Evolutionary conservation across 2,888 invertebrate genomes (phyloP).

Genomic region (Conistra vaccinii): DNA sequence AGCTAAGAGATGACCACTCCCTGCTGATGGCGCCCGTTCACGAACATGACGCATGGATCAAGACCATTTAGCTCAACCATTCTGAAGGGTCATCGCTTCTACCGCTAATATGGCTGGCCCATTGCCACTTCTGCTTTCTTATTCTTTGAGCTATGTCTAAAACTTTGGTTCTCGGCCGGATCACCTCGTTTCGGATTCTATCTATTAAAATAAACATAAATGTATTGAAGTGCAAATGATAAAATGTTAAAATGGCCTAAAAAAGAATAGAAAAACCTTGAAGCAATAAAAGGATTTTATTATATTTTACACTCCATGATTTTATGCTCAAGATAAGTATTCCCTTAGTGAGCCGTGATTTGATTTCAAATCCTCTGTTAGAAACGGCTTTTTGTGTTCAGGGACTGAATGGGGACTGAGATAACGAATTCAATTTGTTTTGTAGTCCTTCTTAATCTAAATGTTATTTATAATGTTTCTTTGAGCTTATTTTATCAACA

Average conservation of each 20-base stretch:
- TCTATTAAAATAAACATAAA: slow-evolving; percentile 14
- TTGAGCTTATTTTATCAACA: slow-evolving; percentile 33
- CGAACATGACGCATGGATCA: no score
- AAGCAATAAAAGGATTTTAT: slow-evolving; percentile 40
- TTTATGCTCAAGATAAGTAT: slow-evolving; percentile 54
- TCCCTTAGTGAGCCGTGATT: slow-evolving; percentile 54
- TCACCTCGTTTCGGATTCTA: no score
- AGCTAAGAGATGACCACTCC: no score
- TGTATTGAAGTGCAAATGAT: slow-evolving; percentile 32
- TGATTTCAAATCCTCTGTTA: slow-evolving; percentile 53
- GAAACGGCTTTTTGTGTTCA: slow-evolving; percentile 47
- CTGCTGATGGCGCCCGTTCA: no score
- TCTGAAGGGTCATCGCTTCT: no score
- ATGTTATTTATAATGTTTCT: slow-evolving; percentile 57
- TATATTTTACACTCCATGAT: slow-evolving; percentile 45
- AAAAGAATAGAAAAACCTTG: background rate
- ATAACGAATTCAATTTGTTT: slow-evolving; percentile 60
- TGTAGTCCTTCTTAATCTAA: slow-evolving; percentile 54
- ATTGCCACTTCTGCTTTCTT: no score
- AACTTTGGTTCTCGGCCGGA: no score
- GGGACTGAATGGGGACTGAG: slow-evolving; percentile 38
- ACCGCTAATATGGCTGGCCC: no score
- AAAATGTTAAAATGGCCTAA: slow-evolving; percentile 14
- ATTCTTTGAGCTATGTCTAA: no score
- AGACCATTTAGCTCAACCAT: no score